Evolutionary conservation across 1,140 invertebrate genomes (phyloP).

Genomic region (Pogonomyrmex californicus): DNA sequence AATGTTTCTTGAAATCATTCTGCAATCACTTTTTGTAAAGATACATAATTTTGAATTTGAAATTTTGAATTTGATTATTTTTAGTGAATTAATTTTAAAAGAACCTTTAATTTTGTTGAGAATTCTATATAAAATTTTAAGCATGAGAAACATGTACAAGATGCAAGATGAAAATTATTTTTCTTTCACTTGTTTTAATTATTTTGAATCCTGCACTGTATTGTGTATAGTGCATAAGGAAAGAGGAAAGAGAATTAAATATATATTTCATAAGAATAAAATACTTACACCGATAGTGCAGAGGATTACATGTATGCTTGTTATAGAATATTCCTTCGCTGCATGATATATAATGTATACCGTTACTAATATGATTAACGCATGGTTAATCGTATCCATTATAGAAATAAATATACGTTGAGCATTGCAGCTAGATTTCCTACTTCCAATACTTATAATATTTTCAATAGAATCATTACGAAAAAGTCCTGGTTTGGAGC

Average conservation of each 20-base stretch:
- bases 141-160: no score
- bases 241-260: background rate
- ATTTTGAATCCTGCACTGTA: no score
- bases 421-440: background rate
- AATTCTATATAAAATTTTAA: no score
- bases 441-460: background rate
- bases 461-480: background rate
- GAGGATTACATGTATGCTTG: conserved; percentile 76
- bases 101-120: no score
- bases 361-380: conserved; percentile 76
- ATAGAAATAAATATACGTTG: conserved; percentile 58
- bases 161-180: no score
- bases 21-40: no score
- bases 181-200: no score
- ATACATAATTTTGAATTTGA: no score
- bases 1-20: no score
- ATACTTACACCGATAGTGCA: conserved; percentile 81
- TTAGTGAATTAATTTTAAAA: no score
- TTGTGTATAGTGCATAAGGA: background rate
- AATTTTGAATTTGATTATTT: no score
- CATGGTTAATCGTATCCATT: conserved; percentile 77
- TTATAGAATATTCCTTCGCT: conserved; percentile 27
- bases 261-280: background rate
- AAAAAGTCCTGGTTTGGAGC: background rate
- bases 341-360: conserved; percentile 72